Percentiles rank a stretch among this genome's conserved stretches.
phyloP scores from a whole-genome alignment of 1,140 invertebrate genomes.

The Zelostemma sp. region DNA sequence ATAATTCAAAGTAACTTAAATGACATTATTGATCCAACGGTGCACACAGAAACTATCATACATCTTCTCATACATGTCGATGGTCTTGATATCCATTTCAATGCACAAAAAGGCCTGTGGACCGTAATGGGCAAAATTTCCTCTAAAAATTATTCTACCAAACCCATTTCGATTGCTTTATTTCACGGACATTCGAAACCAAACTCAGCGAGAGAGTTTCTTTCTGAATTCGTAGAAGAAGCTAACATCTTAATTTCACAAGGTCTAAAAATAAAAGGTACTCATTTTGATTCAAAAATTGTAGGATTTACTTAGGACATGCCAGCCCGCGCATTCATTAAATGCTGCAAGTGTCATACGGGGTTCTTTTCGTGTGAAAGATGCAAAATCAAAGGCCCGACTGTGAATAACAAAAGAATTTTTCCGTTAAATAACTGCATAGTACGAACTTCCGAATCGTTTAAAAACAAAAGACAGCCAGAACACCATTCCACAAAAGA shows the following conservation, averaged over 20 bases:
- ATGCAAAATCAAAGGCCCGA: slow-evolving; percentile 15
- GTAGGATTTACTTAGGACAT: slow-evolving; percentile 10
- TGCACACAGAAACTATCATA: neutral
- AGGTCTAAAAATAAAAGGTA: slow-evolving; percentile 6
- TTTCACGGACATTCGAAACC: slow-evolving; percentile 11
- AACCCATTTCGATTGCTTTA: slow-evolving; percentile 4
- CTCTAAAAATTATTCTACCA: neutral
- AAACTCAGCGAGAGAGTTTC: neutral
- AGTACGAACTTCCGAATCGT: slow-evolving; percentile 17
- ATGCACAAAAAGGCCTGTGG: slow-evolving; percentile 3
- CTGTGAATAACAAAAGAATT: slow-evolving; percentile 21
- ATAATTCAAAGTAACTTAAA: neutral
- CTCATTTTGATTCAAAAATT: slow-evolving; percentile 1
- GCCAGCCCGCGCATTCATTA: slow-evolving; percentile 8
- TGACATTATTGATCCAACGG: neutral
- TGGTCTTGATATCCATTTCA: no score
- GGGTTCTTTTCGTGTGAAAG: slow-evolving; percentile 32
- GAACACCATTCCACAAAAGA: no score
- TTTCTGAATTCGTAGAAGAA: slow-evolving; percentile 13
- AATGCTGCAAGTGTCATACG: slow-evolving; percentile 13
- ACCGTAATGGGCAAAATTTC: slow-evolving; percentile 2
- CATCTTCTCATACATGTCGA: no score
- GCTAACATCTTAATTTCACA: neutral
- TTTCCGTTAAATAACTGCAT: slow-evolving; percentile 10
- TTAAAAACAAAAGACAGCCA: no score